Percentiles rank a stretch among this genome's conserved stretches.
phyloP scores from a whole-genome alignment of 2,113 vertebrate species.

The Anolis carolinensis region DNA sequence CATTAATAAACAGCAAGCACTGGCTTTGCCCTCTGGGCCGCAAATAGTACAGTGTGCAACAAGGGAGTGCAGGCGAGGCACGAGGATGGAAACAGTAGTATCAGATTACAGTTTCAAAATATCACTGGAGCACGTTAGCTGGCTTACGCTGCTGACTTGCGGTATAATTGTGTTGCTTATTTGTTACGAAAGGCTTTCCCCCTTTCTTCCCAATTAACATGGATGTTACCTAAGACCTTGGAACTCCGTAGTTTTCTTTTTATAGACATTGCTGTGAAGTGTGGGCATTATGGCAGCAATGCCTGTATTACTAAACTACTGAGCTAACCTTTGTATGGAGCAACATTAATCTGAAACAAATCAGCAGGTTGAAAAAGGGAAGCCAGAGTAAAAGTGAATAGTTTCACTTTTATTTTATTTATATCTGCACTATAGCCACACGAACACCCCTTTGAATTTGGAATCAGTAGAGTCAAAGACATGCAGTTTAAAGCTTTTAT shows the following conservation, averaged over 20 bases:
- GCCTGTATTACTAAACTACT: no score
- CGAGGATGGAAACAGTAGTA: constrained; percentile 74
- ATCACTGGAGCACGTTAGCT: constrained; percentile 70
- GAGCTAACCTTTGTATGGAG: not conserved
- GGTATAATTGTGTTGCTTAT: constrained; percentile 78
- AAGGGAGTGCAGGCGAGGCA: constrained; percentile 71
- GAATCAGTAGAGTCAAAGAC: not conserved
- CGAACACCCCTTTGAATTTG: not conserved
- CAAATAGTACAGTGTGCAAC: constrained; percentile 72
- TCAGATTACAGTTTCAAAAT: constrained; percentile 81
- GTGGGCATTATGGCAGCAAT: not conserved
- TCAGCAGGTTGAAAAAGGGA: not conserved
- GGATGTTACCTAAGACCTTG: constrained; percentile 64
- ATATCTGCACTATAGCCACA: not conserved
- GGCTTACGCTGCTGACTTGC: constrained; percentile 72
- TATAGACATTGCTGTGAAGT: not conserved
- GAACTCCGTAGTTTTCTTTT: constrained; percentile 6
- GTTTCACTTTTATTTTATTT: not conserved
- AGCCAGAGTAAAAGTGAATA: not conserved
- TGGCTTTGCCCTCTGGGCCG: constrained; percentile 71
- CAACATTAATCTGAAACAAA: not conserved
- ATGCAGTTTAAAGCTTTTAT: not conserved
- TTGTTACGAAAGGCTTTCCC: constrained; percentile 74
- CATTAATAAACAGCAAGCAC: constrained; percentile 69
- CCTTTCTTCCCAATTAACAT: constrained; percentile 75